Evolutionary conservation across 2,113 vertebrate species (phyloP).

Genomic region (Fulica atra): DNA sequence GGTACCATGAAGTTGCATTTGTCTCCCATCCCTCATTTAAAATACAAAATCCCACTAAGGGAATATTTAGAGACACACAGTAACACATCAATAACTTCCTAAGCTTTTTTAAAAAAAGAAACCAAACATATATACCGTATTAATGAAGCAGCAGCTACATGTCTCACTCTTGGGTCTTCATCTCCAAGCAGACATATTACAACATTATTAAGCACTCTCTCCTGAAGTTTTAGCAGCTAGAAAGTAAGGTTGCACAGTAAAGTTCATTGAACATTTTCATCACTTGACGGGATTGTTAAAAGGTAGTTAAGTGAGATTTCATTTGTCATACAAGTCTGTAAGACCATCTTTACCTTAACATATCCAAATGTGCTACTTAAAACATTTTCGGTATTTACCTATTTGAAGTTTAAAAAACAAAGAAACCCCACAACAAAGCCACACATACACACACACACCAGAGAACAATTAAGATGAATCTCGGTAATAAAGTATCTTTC

Average conservation of each 20-base stretch:
- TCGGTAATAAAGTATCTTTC: not conserved
- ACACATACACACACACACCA: not conserved
- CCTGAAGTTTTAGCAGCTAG: conserved; percentile 89
- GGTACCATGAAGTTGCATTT: not conserved
- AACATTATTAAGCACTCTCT: conserved; percentile 85
- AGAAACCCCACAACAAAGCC: not conserved
- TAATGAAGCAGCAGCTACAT: conserved; percentile 85
- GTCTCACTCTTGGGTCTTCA: conserved; percentile 93
- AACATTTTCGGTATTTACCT: too few species aligned
- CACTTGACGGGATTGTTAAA: not conserved
- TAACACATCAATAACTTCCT: not conserved
- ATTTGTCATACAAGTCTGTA: not conserved
- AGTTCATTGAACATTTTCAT: not conserved
- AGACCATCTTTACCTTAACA: not conserved
- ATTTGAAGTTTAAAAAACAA: not conserved
- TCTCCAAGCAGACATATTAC: conserved; percentile 90
- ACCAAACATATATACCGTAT: conserved; percentile 76
- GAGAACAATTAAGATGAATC: not conserved
- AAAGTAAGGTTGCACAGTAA: not conserved
- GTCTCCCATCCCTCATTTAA: not conserved
- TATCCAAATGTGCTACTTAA: not conserved
- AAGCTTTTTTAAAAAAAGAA: not conserved
- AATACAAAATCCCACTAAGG: not conserved
- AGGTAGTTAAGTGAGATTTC: not conserved
- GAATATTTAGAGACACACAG: not conserved